Evolutionary conservation across 2,797 vertebrate species (phyloP), one percentile per base, ranked within the genome.

Genomic region (Cygnus olor): DNA sequence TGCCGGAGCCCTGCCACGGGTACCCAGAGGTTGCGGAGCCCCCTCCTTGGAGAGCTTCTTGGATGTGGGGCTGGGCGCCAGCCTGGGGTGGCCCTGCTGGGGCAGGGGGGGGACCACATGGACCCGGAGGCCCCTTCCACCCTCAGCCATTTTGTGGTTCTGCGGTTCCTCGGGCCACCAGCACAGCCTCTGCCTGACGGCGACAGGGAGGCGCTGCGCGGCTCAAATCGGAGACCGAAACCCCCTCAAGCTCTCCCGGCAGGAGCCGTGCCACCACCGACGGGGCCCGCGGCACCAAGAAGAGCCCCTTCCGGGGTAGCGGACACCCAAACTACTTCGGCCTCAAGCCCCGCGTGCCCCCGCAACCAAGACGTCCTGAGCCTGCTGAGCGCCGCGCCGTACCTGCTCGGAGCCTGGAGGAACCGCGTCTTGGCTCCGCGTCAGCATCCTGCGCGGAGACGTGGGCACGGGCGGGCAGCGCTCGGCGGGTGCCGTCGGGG

Each of bases 381-480:
- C 9, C 14, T 13, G 28, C 1, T 8, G 28, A 51, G 83, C 61
- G 22, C 44, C n/a, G 45, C 32, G 19, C 10, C 57, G 32, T 97
- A 98, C 98, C 98, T 98, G 98, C 57, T 98, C 98, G 0, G 96
- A 86, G 54, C 83, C 87, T 0, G 49, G 91, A 4, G 95, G 85
- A 24, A 98, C 97, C 0, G 95, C 71, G 86, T 99, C 99, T 95
- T 99, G 99, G 97, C 99, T 99, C 34, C 99, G 98, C 0, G 99
- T 98, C 65, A 99, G 98, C 98, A 99, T 99, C 90, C 99, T 98
- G 66, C 98, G 98, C 0, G 99, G 98, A 30, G 98, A 98, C 0
- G 97, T 89, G 22, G 98, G 98, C 27, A 98, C 88, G 2, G 97
- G 80, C 11, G 68, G 90, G 53, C 86, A 71, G 64, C 93, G 97